phyloP scores from a whole-genome alignment of 2,888 invertebrate genomes.

The Tortricodes alternella region DNA sequence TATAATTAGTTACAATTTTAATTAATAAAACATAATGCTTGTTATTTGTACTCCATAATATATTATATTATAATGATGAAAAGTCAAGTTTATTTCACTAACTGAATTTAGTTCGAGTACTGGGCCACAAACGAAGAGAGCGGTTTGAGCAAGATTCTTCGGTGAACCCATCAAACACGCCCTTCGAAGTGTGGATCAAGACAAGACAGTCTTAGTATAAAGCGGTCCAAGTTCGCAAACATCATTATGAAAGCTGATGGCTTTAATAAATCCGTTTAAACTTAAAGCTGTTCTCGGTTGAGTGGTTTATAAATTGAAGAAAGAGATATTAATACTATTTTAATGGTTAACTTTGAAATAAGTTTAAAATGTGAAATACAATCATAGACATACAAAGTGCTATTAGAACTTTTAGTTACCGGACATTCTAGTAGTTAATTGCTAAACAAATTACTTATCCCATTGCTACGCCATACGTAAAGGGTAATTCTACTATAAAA shows the following conservation, averaged over 20 bases:
- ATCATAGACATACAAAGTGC: too few relatives aligned
- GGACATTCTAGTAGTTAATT: too few relatives aligned
- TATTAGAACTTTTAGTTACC: too few relatives aligned
- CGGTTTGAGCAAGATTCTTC: conserved; percentile 26
- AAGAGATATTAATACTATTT: conserved; percentile 2
- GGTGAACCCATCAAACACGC: conserved; percentile 26
- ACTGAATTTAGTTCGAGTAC: conserved; percentile 1
- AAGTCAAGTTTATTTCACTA: background rate
- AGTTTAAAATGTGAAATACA: too few relatives aligned
- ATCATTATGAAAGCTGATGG: conserved; percentile 24
- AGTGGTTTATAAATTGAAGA: conserved; percentile 1
- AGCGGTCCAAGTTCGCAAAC: conserved; percentile 16
- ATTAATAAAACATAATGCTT: too few relatives aligned
- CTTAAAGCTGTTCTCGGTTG: background rate
- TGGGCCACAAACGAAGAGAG: conserved; percentile 19
- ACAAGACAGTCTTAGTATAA: conserved; percentile 1
- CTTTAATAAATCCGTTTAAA: conserved; percentile 11
- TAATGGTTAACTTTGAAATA: too few relatives aligned
- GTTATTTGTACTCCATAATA: too few relatives aligned
- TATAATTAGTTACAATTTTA: too few relatives aligned
- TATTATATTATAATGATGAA: too few relatives aligned
- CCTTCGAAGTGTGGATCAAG: conserved; percentile 27
- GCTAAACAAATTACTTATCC: too few relatives aligned
- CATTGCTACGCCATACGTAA: too few relatives aligned
- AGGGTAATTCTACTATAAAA: too few relatives aligned